Evolutionary conservation across 2,888 invertebrate species (phyloP), one percentile per base, ranked within the genome.

Genomic region (Brachyopa scutellaris): DNA sequence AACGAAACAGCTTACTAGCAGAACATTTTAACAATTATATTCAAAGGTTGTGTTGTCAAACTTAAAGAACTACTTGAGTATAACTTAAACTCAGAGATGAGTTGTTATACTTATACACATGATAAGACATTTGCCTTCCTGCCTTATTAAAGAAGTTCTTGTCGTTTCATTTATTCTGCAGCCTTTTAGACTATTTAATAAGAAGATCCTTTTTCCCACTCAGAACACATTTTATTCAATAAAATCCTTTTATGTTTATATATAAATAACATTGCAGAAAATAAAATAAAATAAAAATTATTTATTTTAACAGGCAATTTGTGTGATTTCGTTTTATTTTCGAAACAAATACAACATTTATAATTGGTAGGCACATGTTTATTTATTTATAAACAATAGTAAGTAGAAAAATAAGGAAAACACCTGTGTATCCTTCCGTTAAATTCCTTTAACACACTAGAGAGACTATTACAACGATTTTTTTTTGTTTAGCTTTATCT

Each of bases 151-250:
- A n/a, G n/a, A n/a, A n/a, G n/a, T n/a, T n/a, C n/a, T n/a, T n/a
- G n/a, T n/a, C n/a, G n/a, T n/a, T n/a, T n/a, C n/a, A n/a, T n/a
- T n/a, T n/a, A n/a, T n/a, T n/a, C n/a, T n/a, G n/a, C n/a, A n/a
- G n/a, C n/a, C n/a, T n/a, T n/a, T n/a, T n/a, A n/a, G n/a, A n/a
- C n/a, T n/a, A n/a, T n/a, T n/a, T n/a, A n/a, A n/a, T n/a, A n/a
- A n/a, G n/a, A n/a, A n/a, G n/a, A n/a, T n/a, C n/a, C n/a, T n/a
- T 33, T 55, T 74, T 62, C 80, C 80, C 80, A 80, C 80, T 74
- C 80, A 80, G 74, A 80, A 80, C 80, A 80, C 80, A 69, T 69
- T 80, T 80, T 80, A 80, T 80, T 80, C 64, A 80, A 69, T 74
- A 69, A 67, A 74, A 69, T 62, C 13, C n/a, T 45, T 69, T 55